Evolutionary conservation across 2,113 vertebrate species (phyloP).

Genomic region (Cephalopterus ornatus): DNA sequence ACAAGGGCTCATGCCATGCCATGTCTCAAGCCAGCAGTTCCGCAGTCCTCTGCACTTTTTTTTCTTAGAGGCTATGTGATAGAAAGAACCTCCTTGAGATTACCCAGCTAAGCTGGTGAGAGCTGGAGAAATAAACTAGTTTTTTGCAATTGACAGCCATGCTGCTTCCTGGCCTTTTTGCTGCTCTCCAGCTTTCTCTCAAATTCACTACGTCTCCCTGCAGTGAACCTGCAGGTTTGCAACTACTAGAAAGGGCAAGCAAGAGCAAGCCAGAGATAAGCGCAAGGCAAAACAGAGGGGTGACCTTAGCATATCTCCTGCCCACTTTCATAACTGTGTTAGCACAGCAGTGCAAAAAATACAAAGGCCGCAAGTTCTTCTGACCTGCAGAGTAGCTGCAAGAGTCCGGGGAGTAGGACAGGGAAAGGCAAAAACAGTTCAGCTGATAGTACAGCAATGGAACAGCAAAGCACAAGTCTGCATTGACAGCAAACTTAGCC

Average conservation of each 20-base stretch:
- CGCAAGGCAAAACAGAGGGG: background rate
- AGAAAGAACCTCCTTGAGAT: background rate
- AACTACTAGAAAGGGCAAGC: background rate
- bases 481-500: fast-evolving
- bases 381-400: background rate
- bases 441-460: background rate
- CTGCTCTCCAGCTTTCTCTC: background rate
- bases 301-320: background rate
- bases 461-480: background rate
- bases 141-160: background rate
- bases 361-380: background rate
- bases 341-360: background rate
- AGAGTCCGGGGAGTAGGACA: background rate
- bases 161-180: background rate
- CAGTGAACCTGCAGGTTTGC: background rate
- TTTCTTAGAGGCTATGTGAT: background rate
- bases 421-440: background rate
- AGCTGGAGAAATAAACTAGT: background rate
- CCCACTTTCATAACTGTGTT: no score
- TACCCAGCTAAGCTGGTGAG: background rate
- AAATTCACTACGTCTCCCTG: background rate
- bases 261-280: background rate
- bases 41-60: background rate
- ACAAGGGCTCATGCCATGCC: fast-evolving
- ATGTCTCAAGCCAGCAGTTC: background rate